phyloP scores from a whole-genome alignment of 2,888 invertebrate genomes.

The Amiota mariae region DNA sequence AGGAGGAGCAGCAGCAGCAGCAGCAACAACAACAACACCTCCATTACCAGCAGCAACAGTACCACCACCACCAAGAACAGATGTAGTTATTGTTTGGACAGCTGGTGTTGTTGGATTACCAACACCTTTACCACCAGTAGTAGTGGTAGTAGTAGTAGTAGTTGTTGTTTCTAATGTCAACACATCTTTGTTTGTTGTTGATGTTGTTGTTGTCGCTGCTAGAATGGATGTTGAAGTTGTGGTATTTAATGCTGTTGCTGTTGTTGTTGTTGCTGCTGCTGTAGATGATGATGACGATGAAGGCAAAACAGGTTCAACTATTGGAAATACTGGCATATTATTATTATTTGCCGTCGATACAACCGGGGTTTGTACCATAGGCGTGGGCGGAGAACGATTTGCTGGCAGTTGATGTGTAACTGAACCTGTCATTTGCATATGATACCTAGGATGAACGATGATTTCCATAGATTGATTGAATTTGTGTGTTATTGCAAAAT shows the following conservation, averaged over 20 bases:
- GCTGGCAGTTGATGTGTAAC: conserved; percentile 75
- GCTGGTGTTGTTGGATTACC: conserved; percentile 58
- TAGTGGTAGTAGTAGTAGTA: no score
- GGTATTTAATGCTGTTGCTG: conserved; percentile 78
- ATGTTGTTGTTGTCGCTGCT: conserved; percentile 74
- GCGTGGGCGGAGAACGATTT: conserved; percentile 80
- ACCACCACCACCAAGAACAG: not conserved
- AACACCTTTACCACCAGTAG: no score
- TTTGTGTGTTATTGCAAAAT: not conserved
- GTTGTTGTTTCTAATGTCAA: no score
- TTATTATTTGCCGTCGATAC: conserved; percentile 65
- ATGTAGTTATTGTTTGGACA: conserved; percentile 59
- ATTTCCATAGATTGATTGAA: not conserved
- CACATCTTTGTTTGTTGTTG: not conserved
- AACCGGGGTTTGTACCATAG: conserved; percentile 81
- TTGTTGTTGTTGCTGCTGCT: conserved; percentile 57
- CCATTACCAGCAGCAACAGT: not conserved
- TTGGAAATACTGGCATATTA: conserved; percentile 71
- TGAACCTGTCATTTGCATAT: conserved; percentile 83
- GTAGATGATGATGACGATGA: conserved; percentile 45
- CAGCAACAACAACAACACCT: conserved; percentile 1
- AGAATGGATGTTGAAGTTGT: conserved; percentile 63
- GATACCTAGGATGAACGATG: conserved; percentile 76
- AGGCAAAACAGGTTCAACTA: conserved; percentile 48
- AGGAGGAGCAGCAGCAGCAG: conserved; percentile 50